Base-by-base conservation (phyloP, 2,888 invertebrate genomes). In the Euclidia mi region DNA sequence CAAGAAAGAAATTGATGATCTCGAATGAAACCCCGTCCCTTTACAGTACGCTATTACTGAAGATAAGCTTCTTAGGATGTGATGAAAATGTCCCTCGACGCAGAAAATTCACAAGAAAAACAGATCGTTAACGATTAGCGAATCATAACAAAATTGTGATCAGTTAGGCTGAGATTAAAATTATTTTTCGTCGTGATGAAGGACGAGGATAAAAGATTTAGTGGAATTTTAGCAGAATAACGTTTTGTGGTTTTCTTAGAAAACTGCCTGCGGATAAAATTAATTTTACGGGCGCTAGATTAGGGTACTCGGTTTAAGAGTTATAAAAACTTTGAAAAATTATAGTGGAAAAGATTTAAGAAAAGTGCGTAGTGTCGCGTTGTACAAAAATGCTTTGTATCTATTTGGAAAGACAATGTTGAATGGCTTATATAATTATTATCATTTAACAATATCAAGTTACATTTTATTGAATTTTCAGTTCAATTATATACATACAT, bases 1-100 rank as follows among this genome's bases (percentile, higher is more conserved):
- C 91, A 91, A 91, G 90, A 92, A 93, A 90, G 91, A 93, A 92
- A 93, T 93, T 91, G 92, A 87, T 89, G 89, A 89, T 90, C 88
- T 87, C 83, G 78, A 65, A 71, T 79, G 78, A 81, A 81, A 75
- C 75, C 65, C 58, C 65, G 71, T 75, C 74, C 81, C 75, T 80
- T 81, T 80, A 74, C 69, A 79, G 68, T 79, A 77, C 82, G 76
- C 86, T 87, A 90, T 84, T 83, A 76, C 79, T 73, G 61, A 73
- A 88, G 90, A 90, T 90, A 91, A 90, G 88, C 86, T 84, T 66
- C 85, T 88, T 83, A 84, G 77, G 64, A 78, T 79, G 80, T 84
- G 84, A 88, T 89, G 84, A 81, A 86, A 90, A 87, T 86, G 83
- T 80, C 78, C 70, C 65, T 47, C 68, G 75, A 77, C 63, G 80